phyloP scores from a whole-genome alignment of 92 coral and sea anemone species.

The Muricea muricata region DNA sequence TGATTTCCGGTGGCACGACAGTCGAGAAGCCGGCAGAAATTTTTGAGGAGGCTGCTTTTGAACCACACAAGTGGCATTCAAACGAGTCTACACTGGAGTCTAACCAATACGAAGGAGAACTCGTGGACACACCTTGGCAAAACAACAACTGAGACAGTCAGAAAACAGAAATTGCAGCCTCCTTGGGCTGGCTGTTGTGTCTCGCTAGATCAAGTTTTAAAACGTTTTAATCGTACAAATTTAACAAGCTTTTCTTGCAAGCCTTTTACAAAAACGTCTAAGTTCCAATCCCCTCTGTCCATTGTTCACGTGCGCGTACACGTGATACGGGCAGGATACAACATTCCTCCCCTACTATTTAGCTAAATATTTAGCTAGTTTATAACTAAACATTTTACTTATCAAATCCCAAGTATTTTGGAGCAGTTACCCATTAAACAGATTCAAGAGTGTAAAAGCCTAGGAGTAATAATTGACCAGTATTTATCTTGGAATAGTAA shows the following conservation, averaged over 20 bases:
- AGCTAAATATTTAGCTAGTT: background rate
- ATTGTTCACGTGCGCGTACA: background rate
- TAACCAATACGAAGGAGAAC: background rate
- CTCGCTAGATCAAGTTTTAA: too few species aligned
- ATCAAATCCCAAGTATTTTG: slow-evolving; percentile 19
- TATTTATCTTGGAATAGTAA: too few species aligned
- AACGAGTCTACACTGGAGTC: background rate
- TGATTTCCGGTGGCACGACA: slow-evolving; percentile 17
- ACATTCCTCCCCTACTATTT: slow-evolving; percentile 46
- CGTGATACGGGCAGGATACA: slow-evolving; percentile 1
- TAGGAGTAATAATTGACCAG: too few species aligned
- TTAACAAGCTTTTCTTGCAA: too few species aligned
- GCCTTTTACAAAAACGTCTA: too few species aligned
- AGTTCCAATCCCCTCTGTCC: too few species aligned
- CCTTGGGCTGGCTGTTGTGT: too few species aligned
- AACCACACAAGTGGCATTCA: slow-evolving; percentile 35
- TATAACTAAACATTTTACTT: background rate
- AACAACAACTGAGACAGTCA: slow-evolving; percentile 43
- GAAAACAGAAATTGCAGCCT: slow-evolving; percentile 4
- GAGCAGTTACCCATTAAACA: slow-evolving; percentile 16
- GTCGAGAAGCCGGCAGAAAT: background rate
- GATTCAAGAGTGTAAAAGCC: too few species aligned
- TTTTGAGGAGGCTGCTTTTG: slow-evolving; percentile 40
- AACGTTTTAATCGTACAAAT: too few species aligned
- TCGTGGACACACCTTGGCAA: slow-evolving; percentile 21